phyloP scores from a whole-genome alignment of 2,888 invertebrate genomes.

The Pseudococcus longispinus region DNA sequence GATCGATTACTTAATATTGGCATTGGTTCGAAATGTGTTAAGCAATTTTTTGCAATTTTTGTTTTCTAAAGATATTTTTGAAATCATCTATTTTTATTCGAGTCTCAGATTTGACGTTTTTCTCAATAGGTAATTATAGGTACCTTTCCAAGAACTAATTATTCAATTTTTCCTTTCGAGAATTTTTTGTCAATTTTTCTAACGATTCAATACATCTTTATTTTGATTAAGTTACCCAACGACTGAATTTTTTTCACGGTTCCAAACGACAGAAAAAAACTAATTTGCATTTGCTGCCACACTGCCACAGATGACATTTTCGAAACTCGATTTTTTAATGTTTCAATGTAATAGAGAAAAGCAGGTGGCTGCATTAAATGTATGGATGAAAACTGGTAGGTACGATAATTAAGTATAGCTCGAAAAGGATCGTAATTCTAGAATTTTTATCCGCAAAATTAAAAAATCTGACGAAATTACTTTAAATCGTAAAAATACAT shows the following conservation, averaged over 20 bases:
- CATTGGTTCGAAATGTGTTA: too few relatives aligned
- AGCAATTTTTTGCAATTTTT: too few relatives aligned
- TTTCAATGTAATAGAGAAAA: neutral
- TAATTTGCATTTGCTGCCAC: neutral
- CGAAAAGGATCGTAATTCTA: neutral
- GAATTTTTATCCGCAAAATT: neutral
- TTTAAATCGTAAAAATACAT: neutral
- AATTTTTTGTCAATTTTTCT: too few relatives aligned
- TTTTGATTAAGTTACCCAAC: neutral
- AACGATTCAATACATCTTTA: too few relatives aligned
- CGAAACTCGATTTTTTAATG: neutral
- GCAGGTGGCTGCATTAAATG: neutral
- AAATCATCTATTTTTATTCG: too few relatives aligned
- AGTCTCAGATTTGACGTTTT: too few relatives aligned
- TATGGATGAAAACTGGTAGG: neutral
- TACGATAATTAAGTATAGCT: neutral
- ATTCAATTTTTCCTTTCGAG: too few relatives aligned
- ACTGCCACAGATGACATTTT: neutral
- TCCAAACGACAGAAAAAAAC: neutral
- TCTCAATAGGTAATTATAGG: too few relatives aligned
- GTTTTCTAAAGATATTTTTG: too few relatives aligned
- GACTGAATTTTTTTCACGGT: neutral
- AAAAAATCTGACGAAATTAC: neutral
- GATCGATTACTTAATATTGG: too few relatives aligned
- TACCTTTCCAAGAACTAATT: too few relatives aligned